Evolutionary conservation across 1,140 invertebrate species (phyloP).

Genomic region (Aphaenogaster rudis): DNA sequence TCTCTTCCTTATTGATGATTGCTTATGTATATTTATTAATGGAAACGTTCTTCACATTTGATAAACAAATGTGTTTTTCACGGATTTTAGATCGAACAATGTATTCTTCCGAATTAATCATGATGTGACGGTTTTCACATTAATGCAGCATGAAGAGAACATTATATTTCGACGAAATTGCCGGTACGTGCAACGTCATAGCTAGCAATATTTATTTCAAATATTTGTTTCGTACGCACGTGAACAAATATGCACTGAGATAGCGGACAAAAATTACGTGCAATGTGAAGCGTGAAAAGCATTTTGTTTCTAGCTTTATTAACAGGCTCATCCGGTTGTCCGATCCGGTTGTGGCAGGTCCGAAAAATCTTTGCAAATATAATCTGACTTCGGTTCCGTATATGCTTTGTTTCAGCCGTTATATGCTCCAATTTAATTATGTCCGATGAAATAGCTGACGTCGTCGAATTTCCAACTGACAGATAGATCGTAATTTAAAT

Average conservation of each 20-base stretch:
- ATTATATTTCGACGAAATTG: conserved; percentile 17
- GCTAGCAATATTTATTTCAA: conserved; percentile 36
- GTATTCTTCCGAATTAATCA: conserved; percentile 27
- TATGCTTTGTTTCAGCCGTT: not conserved
- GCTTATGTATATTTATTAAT: not conserved
- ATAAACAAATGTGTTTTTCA: conserved; percentile 31
- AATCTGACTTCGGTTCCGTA: not conserved
- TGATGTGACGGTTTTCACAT: not conserved
- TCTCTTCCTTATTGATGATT: not conserved
- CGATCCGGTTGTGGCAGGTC: not conserved
- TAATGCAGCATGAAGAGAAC: not conserved
- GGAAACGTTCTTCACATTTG: not conserved
- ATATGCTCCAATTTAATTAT: conserved; percentile 45
- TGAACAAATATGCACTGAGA: not conserved
- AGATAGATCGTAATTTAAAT: conserved; percentile 56
- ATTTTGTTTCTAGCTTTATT: conserved; percentile 49
- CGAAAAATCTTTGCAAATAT: conserved; percentile 20
- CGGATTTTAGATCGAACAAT: conserved; percentile 2
- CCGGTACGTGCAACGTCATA: not conserved
- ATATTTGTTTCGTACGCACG: conserved; percentile 53
- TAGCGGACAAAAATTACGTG: conserved; percentile 31
- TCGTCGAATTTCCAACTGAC: conserved; percentile 49
- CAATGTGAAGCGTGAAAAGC: conserved; percentile 23
- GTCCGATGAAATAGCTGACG: conserved; percentile 22
- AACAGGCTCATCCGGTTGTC: not conserved